phyloP scores from a whole-genome alignment of 2,888 invertebrate genomes.

The Argynnis bischoffii region DNA sequence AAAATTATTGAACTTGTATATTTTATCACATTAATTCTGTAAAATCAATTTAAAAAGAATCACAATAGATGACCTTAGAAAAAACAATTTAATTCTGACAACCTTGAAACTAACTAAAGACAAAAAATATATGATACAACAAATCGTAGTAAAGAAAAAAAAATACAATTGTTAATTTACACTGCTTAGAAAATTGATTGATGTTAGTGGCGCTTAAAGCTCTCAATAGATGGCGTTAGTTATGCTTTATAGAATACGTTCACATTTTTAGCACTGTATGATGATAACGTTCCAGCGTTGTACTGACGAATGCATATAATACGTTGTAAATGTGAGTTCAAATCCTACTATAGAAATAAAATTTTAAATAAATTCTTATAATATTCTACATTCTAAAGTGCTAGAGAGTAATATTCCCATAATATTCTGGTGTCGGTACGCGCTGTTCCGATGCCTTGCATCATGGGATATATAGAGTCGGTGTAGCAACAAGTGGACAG shows the following conservation, averaged over 20 bases:
- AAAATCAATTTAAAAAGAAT: not conserved
- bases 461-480: slow-evolving; percentile 67
- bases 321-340: slow-evolving; percentile 32
- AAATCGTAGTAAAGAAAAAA: too few relatives aligned
- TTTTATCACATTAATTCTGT: too few relatives aligned
- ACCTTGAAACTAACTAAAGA: not conserved
- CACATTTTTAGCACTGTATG: not conserved
- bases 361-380: not conserved
- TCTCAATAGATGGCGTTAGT: slow-evolving; percentile 55
- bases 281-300: slow-evolving; percentile 11
- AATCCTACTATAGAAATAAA: slow-evolving; percentile 14
- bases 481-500: slow-evolving; percentile 76
- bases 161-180: too few relatives aligned
- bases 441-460: slow-evolving; percentile 54
- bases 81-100: not conserved
- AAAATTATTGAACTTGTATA: too few relatives aligned
- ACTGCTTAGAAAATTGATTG: not conserved
- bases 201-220: not conserved
- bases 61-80: not conserved
- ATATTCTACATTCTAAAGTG: not conserved
- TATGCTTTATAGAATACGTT: slow-evolving; percentile 9
- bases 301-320: not conserved
- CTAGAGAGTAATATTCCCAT: slow-evolving; percentile 49
- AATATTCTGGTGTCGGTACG: slow-evolving; percentile 53
- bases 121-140: not conserved